These are phyloP conservation scores for Chromis chromis DNA, from an alignment of 2,797 vertebrate species.

Conservation along the genomic window DNA sequence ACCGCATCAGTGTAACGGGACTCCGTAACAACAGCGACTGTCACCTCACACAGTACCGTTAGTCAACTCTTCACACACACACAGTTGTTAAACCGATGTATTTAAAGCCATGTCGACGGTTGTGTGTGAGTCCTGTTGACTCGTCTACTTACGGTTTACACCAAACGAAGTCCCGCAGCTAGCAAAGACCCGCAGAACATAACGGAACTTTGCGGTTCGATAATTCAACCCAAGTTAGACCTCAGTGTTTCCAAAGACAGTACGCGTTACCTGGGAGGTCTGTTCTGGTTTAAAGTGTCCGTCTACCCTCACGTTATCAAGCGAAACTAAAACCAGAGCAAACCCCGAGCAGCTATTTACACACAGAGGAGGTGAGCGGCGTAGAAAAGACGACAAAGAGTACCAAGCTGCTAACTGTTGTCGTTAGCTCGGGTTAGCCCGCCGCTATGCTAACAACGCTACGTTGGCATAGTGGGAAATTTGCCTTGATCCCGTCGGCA, in stretches of 20 bases:
- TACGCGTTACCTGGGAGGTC: not conserved
- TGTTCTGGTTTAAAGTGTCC: not conserved
- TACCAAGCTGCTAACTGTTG: slow-evolving; percentile 6
- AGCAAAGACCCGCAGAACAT: slow-evolving; percentile 41
- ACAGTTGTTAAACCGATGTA: rapidly evolving
- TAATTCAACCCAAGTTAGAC: not conserved
- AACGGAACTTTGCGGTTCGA: slow-evolving; percentile 54
- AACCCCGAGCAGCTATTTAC: rapidly evolving
- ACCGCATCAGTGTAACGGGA: not conserved
- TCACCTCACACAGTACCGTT: not conserved
- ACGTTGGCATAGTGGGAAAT: slow-evolving; percentile 62
- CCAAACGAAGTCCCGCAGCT: not conserved
- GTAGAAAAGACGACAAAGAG: not conserved
- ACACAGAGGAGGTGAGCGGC: rapidly evolving
- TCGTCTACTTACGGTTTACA: not conserved
- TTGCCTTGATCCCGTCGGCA: slow-evolving; percentile 33
- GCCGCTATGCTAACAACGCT: slow-evolving; percentile 72
- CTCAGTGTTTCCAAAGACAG: too few species aligned
- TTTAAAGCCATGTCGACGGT: not conserved
- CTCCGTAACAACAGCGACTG: not conserved
- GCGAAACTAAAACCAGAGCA: rapidly evolving
- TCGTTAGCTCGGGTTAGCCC: slow-evolving; percentile 59
- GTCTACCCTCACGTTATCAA: rapidly evolving
- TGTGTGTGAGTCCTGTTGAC: not conserved
- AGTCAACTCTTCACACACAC: not conserved